Conservation (phyloP, 2,888 invertebrate species). For the Ptychoptera contaminata region DNA sequence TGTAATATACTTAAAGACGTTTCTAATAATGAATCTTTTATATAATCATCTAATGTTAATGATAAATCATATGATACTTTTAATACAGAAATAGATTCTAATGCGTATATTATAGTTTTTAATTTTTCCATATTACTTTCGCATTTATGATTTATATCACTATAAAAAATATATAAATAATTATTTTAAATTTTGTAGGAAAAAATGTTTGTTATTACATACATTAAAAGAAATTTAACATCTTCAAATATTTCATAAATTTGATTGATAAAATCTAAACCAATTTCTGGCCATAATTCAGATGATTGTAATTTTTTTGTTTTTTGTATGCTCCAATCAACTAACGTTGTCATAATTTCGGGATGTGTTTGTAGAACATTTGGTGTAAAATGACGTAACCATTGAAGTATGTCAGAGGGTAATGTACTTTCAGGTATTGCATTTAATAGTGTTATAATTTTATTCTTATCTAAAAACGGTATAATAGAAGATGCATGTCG, state of each 20-base stretch:
- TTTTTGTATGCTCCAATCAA: constrained; percentile 28
- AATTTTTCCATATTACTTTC: constrained; percentile 24
- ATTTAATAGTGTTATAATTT: constrained; percentile 20
- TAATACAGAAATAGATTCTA: constrained; percentile 24
- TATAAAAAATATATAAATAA: constrained; percentile 8
- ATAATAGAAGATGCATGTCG: constrained; percentile 25
- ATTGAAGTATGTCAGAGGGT: constrained; percentile 25
- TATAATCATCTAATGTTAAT: constrained; percentile 26
- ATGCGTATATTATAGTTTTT: constrained; percentile 20
- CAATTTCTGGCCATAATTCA: constrained; percentile 29
- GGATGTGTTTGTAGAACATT: constrained; percentile 25
- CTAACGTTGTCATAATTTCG: constrained; percentile 21
- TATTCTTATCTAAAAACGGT: constrained; percentile 19
- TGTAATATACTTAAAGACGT: constrained; percentile 26
- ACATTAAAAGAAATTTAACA: constrained; percentile 25
- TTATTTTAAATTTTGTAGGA: constrained; percentile 12
- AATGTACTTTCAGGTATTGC: constrained; percentile 24
- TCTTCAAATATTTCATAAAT: constrained; percentile 25
- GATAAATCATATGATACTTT: constrained; percentile 26
- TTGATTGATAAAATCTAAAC: constrained; percentile 27
- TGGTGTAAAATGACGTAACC: constrained; percentile 27
- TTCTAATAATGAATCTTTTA: constrained; percentile 23
- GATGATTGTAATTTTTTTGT: constrained; percentile 25
- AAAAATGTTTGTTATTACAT: no score
- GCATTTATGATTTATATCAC: constrained; percentile 25